Percentiles rank a stretch among this genome's conserved stretches.
Evolutionary conservation across 2,797 vertebrate species (phyloP).

Genomic region (Malurus leucopterus): DNA sequence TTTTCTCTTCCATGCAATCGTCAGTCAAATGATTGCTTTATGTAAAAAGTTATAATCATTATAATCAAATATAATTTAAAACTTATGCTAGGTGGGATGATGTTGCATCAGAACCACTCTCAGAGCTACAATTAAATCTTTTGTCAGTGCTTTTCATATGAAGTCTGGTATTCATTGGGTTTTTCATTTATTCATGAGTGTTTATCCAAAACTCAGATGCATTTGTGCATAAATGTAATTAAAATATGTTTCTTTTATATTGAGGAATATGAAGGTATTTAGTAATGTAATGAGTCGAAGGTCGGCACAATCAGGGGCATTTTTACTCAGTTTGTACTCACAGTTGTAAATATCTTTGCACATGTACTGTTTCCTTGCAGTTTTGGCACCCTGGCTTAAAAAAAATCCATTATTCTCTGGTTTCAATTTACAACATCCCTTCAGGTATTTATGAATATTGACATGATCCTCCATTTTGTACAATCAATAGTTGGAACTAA

Average conservation of each 20-base stretch:
- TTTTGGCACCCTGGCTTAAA: background rate
- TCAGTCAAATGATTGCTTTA: background rate
- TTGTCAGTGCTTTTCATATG: background rate
- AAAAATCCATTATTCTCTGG: background rate
- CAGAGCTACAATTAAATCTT: background rate
- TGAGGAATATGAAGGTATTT: background rate
- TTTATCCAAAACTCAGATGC: background rate
- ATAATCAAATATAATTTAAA: background rate
- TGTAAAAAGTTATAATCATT: background rate
- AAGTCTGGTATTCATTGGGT: background rate
- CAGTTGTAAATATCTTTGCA: background rate
- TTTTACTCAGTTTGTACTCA: background rate
- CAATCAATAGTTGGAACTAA: background rate
- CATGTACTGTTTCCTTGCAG: background rate
- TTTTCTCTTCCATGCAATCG: background rate
- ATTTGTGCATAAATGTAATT: conserved; percentile 11
- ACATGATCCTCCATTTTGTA: background rate
- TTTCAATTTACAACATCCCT: background rate
- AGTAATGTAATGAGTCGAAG: background rate
- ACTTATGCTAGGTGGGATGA: background rate
- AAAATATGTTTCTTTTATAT: background rate
- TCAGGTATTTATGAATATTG: background rate
- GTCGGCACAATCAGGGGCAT: background rate
- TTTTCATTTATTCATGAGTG: background rate
- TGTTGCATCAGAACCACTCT: background rate